phyloP scores from a whole-genome alignment of 1,140 invertebrate genomes.

The Archivesica marissinica region DNA sequence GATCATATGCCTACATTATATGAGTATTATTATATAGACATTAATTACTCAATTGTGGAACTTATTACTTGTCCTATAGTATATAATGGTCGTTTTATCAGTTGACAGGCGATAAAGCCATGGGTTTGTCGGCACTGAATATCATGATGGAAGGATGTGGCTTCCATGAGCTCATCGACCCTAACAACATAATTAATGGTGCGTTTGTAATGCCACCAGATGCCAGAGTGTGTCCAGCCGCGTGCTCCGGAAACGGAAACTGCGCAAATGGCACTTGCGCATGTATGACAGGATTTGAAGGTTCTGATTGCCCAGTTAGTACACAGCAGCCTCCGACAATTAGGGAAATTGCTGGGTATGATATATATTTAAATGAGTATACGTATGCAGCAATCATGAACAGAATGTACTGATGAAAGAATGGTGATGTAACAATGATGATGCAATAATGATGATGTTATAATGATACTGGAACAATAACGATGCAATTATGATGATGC shows the following conservation, averaged over 20 bases:
- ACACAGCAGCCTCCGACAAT: not conserved
- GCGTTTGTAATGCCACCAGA: not conserved
- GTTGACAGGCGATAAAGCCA: conserved; percentile 33
- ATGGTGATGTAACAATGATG: too few species aligned
- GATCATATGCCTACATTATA: too few species aligned
- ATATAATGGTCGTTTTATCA: not conserved
- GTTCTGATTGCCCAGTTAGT: conserved; percentile 24
- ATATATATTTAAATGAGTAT: too few species aligned
- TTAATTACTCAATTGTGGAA: too few species aligned
- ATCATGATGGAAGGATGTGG: conserved; percentile 16
- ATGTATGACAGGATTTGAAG: conserved; percentile 20
- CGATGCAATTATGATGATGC: too few species aligned
- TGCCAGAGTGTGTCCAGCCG: conserved; percentile 18
- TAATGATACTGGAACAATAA: too few species aligned
- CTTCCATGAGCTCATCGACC: not conserved
- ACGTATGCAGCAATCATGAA: too few species aligned
- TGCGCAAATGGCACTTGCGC: conserved; percentile 6
- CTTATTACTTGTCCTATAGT: too few species aligned
- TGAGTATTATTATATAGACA: too few species aligned
- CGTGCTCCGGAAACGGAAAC: conserved; percentile 42
- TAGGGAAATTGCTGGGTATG: conserved; percentile 12
- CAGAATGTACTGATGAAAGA: too few species aligned
- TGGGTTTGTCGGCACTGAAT: conserved; percentile 6
- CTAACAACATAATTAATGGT: not conserved
- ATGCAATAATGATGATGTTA: too few species aligned